These are phyloP conservation scores for Drosophila hamatofila DNA, from an alignment of 2,888 invertebrate genomes.

Conservation along the genomic window DNA sequence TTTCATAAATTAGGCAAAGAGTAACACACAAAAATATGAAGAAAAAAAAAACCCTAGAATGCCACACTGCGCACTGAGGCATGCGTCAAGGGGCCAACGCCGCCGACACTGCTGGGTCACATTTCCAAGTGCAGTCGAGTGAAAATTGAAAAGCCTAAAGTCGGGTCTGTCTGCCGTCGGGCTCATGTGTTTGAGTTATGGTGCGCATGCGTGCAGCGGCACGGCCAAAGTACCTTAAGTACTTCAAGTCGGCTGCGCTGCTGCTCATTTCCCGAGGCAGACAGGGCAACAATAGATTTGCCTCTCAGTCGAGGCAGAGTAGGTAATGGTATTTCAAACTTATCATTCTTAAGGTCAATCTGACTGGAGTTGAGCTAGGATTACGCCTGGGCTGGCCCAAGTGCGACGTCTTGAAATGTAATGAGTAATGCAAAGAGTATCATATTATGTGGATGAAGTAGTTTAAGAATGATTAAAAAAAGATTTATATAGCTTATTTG, in stretches of 20 bases:
- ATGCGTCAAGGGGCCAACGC: conserved; percentile 47
- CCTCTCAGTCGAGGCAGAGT: conserved; percentile 24
- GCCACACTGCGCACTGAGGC: conserved; percentile 31
- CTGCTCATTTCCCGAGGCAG: conserved; percentile 12
- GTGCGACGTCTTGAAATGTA: neutral
- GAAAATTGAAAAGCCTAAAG: conserved; percentile 58
- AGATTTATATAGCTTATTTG: too few relatives aligned
- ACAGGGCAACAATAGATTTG: conserved; percentile 26
- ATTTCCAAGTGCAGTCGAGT: conserved; percentile 56
- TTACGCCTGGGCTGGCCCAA: conserved; percentile 2
- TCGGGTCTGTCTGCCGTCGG: conserved; percentile 5
- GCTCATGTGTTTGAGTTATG: conserved; percentile 75
- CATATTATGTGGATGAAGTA: neutral
- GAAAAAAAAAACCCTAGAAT: neutral
- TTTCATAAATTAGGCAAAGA: conserved; percentile 67
- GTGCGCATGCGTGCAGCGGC: conserved; percentile 70
- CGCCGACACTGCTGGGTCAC: conserved; percentile 41
- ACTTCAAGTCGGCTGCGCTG: neutral
- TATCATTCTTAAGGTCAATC: conserved; percentile 38
- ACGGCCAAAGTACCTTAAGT: conserved; percentile 45
- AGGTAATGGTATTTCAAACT: conserved; percentile 29
- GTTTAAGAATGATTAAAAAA: neutral
- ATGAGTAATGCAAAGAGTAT: conserved; percentile 19
- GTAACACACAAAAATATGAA: conserved; percentile 30
- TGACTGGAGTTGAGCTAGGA: conserved; percentile 30